phyloP scores from a whole-genome alignment of 2,113 vertebrate species.

The Macrotus californicus region DNA sequence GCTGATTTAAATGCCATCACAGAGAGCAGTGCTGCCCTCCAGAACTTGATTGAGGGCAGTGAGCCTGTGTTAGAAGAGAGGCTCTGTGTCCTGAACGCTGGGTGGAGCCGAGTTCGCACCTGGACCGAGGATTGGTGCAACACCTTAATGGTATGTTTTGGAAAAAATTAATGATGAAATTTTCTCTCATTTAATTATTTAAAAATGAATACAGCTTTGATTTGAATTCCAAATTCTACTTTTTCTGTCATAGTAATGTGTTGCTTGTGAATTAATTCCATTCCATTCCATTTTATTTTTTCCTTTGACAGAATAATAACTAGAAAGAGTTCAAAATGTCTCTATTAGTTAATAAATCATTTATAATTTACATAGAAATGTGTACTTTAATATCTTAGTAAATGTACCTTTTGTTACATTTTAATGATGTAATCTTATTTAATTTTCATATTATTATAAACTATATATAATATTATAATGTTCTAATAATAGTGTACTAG shows the following conservation, averaged over 20 bases:
- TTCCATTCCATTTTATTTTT: neutral
- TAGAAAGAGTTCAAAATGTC: neutral
- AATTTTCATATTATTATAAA: neutral
- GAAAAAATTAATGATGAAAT: accelerated
- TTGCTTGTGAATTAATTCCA: slow-evolving; percentile 19
- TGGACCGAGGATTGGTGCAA: slow-evolving; percentile 94
- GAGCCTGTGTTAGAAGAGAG: slow-evolving; percentile 87
- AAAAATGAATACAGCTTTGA: neutral
- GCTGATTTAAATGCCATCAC: slow-evolving; percentile 86
- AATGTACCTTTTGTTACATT: neutral
- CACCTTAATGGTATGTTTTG: slow-evolving; percentile 85
- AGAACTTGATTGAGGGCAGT: slow-evolving; percentile 89
- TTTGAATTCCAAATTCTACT: neutral
- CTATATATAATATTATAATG: neutral
- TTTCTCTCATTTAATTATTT: neutral
- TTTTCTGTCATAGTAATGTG: neutral
- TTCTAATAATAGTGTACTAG: neutral
- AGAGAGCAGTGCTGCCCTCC: slow-evolving; percentile 88
- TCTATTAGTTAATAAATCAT: neutral
- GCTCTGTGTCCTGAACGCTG: slow-evolving; percentile 88
- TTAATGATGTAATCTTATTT: neutral
- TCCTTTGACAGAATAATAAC: neutral
- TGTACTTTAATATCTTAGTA: neutral
- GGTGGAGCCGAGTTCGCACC: slow-evolving; percentile 89
- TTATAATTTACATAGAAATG: neutral